These are phyloP conservation scores for Lepidostoma basale DNA, from an alignment of 1,140 invertebrate species.

Conservation along the genomic window DNA sequence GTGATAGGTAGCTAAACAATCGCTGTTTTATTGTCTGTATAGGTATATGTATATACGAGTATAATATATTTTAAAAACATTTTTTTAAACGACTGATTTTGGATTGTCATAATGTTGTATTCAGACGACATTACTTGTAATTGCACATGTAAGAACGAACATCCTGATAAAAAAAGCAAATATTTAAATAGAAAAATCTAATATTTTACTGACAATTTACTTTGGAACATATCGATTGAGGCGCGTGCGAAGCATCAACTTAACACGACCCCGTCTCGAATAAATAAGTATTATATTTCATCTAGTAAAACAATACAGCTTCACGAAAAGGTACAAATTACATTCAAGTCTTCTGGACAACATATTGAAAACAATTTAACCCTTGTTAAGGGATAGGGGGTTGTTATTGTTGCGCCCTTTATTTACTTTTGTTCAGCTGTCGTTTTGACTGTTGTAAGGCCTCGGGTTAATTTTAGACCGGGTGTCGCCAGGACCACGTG, in stretches of 20 bases:
- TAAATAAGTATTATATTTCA: too few relatives aligned
- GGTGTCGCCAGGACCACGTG: constrained; percentile 14
- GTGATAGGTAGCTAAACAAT: too few relatives aligned
- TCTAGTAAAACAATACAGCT: background rate
- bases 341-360: background rate
- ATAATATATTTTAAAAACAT: too few relatives aligned
- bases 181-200: too few relatives aligned
- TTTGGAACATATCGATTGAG: constrained; percentile 36
- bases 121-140: too few relatives aligned
- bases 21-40: too few relatives aligned
- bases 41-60: too few relatives aligned
- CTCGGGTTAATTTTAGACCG: constrained; percentile 42
- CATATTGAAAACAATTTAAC: background rate
- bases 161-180: too few relatives aligned
- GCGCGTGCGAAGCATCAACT: constrained; percentile 26
- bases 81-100: too few relatives aligned
- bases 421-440: constrained; percentile 28
- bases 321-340: background rate
- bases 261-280: background rate
- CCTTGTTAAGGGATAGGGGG: background rate
- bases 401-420: constrained; percentile 1
- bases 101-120: too few relatives aligned
- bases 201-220: background rate
- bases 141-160: too few relatives aligned
- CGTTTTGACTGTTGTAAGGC: constrained; percentile 3